A percentile compares a stretch with the other conserved stretches of the same genome.
Conservation (phyloP, 2,113 vertebrate species). For the Tragulus kanchil region DNA sequence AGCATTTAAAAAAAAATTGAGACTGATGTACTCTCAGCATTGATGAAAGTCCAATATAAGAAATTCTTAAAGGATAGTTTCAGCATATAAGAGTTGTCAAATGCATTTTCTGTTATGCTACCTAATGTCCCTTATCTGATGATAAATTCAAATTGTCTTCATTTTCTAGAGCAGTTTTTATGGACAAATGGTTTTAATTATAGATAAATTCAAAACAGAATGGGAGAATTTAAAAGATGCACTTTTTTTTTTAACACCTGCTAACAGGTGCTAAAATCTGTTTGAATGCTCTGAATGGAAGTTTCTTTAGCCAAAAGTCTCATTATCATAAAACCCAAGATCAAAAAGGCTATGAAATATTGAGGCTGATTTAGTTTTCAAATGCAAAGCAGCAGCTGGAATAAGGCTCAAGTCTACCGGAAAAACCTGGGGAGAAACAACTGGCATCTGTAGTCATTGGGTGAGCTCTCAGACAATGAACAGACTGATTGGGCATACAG, state of each 20-base stretch:
- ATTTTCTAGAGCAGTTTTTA: too few species aligned
- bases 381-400: slow-evolving; percentile 80
- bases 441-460: not conserved
- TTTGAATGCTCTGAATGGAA: slow-evolving; percentile 60
- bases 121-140: not conserved
- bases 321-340: slow-evolving; percentile 78
- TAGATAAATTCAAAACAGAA: too few species aligned
- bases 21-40: not conserved
- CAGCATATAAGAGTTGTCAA: not conserved
- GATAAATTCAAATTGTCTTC: too few species aligned
- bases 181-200: too few species aligned
- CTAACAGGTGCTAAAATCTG: slow-evolving; percentile 75
- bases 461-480: slow-evolving; percentile 68
- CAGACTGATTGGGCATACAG: slow-evolving; percentile 51
- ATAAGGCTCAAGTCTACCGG: slow-evolving; percentile 57
- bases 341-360: slow-evolving; percentile 77
- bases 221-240: too few species aligned
- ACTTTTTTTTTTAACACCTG: too few species aligned
- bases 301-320: slow-evolving; percentile 59
- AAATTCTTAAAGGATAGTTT: not conserved
- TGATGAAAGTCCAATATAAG: not conserved
- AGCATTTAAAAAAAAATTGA: not conserved
- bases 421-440: slow-evolving; percentile 68
- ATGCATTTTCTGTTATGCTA: not conserved
- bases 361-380: slow-evolving; percentile 77